phyloP scores from a whole-genome alignment of 2,888 invertebrate genomes.

The Rhorus exstirpatorius region DNA sequence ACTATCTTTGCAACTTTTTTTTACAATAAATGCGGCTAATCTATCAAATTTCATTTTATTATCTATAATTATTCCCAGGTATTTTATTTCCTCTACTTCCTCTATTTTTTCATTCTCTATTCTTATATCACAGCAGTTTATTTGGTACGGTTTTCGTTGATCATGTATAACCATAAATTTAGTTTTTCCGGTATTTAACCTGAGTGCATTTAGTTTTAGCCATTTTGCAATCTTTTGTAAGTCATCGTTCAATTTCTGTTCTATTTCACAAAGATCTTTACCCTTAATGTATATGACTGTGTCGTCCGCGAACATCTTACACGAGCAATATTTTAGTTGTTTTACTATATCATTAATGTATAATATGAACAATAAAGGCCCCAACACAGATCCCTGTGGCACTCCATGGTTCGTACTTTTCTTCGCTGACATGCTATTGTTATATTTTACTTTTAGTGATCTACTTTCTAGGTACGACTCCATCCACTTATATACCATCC shows the following conservation, averaged over 20 bases:
- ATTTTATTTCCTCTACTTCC: neutral
- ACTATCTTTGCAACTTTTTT: neutral
- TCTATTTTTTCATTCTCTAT: neutral
- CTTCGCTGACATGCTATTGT: neutral
- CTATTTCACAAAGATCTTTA: neutral
- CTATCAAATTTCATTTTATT: neutral
- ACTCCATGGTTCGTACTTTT: neutral
- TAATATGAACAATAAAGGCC: neutral
- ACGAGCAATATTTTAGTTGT: neutral
- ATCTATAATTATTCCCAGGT: neutral
- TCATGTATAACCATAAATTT: slow-evolving; percentile 4
- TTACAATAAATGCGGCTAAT: neutral
- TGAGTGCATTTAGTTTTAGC: neutral
- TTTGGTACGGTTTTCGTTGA: neutral
- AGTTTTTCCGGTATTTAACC: neutral
- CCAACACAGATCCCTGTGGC: neutral
- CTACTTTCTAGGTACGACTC: slow-evolving; percentile 10
- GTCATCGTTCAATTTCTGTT: neutral
- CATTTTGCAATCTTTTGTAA: neutral
- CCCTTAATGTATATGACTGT: slow-evolving; percentile 1
- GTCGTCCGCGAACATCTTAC: slow-evolving; percentile 38
- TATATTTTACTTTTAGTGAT: slow-evolving; percentile 12
- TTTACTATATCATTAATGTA: neutral
- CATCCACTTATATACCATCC: slow-evolving; percentile 11
- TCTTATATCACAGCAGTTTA: neutral